Percentiles rank a stretch among this genome's conserved stretches.
Evolutionary conservation across 1,140 invertebrate species (phyloP).

Genomic region (Bicyclus anynana): DNA sequence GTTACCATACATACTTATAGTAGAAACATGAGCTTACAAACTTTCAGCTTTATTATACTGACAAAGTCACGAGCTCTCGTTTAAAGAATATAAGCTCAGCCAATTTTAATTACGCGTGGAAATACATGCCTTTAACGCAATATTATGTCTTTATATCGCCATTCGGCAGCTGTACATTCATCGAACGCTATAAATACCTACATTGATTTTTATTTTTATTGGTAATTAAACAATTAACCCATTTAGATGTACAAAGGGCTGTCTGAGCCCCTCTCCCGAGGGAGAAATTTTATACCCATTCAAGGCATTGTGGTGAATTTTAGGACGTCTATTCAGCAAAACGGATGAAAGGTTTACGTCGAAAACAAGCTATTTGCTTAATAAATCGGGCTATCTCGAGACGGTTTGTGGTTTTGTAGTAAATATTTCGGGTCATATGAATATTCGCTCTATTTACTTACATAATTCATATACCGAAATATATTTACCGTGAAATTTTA

Average conservation of each 20-base stretch:
- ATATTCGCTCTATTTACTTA: not conserved
- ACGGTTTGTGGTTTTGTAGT: not conserved
- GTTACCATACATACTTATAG: too few species aligned
- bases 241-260: slow-evolving; percentile 58
- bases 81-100: slow-evolving; percentile 8
- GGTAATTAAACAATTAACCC: slow-evolving; percentile 75
- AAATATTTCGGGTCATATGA: not conserved
- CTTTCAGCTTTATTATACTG: not conserved
- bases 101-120: slow-evolving; percentile 24
- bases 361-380: slow-evolving; percentile 30
- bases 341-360: slow-evolving; percentile 13
- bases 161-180: slow-evolving; percentile 56
- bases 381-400: slow-evolving; percentile 1
- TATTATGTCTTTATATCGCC: slow-evolving; percentile 30
- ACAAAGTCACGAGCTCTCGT: too few species aligned
- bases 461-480: too few species aligned
- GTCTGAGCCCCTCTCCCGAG: slow-evolving; percentile 43
- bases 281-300: slow-evolving; percentile 72
- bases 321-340: slow-evolving; percentile 50
- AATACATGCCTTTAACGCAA: slow-evolving; percentile 27
- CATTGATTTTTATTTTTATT: slow-evolving; percentile 70
- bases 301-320: slow-evolving; percentile 63
- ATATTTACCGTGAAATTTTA: too few species aligned
- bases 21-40: too few species aligned
- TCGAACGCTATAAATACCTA: slow-evolving; percentile 39